phyloP scores from a whole-genome alignment of 1,140 invertebrate genomes.

The Nixonia krombeini region DNA sequence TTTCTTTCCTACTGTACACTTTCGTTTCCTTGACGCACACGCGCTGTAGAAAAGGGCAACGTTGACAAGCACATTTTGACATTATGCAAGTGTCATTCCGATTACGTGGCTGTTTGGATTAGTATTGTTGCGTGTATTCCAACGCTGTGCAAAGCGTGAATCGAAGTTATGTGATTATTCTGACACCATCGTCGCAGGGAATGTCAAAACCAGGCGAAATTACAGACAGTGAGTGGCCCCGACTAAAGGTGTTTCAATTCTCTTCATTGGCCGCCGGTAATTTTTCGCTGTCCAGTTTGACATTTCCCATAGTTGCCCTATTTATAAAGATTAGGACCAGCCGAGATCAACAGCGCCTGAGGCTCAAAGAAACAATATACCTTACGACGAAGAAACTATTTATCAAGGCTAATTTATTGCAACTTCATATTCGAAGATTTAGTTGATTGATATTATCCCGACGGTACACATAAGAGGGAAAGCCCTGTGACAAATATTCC shows the following conservation, averaged over 20 bases:
- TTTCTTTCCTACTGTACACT: no score
- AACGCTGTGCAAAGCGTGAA: conserved; percentile 2
- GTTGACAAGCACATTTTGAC: conserved; percentile 6
- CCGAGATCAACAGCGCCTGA: conserved; percentile 13
- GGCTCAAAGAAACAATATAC: conserved; percentile 24
- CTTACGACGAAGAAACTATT: conserved; percentile 29
- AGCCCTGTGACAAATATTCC: no score
- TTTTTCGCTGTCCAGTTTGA: background rate
- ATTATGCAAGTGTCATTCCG: no score
- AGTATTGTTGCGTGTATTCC: conserved; percentile 38
- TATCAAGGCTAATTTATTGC: conserved; percentile 24
- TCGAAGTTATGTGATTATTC: conserved; percentile 16
- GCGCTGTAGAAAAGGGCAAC: background rate
- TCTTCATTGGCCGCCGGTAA: conserved; percentile 11
- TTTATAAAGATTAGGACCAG: conserved; percentile 28
- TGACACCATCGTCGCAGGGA: conserved; percentile 4
- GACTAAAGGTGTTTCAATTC: conserved; percentile 5
- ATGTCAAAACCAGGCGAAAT: background rate
- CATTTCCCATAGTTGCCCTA: conserved; percentile 21
- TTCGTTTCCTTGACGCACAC: no score
- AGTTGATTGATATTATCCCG: conserved; percentile 8
- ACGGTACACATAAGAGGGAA: background rate
- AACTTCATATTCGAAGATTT: conserved; percentile 11
- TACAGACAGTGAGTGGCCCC: conserved; percentile 2
- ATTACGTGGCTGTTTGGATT: conserved; percentile 15